These are phyloP conservation scores for Carapus acus DNA, from an alignment of 2,797 vertebrate genomes.

Conservation along the genomic window DNA sequence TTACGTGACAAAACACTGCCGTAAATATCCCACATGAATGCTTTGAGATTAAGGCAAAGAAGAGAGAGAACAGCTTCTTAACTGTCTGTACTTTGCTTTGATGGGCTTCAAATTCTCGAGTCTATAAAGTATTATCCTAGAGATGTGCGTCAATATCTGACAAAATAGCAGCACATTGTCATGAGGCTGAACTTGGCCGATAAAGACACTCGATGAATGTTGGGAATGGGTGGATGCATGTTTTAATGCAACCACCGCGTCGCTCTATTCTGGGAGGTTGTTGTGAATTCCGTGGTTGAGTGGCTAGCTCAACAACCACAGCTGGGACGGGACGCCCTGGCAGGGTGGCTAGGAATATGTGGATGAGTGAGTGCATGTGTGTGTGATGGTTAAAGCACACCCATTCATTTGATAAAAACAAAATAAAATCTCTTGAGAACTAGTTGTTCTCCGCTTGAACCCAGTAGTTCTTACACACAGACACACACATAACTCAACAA, in stretches of 20 bases:
- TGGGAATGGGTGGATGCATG: slow-evolving; percentile 64
- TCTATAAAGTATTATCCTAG: slow-evolving; percentile 42
- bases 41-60: slow-evolving; percentile 29
- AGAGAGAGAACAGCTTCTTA: slow-evolving; percentile 28
- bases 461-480: slow-evolving; percentile 38
- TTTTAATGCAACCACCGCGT: slow-evolving; percentile 55
- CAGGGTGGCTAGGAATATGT: slow-evolving; percentile 54
- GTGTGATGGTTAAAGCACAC: slow-evolving; percentile 54
- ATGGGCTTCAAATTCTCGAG: slow-evolving; percentile 36
- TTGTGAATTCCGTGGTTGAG: slow-evolving; percentile 70
- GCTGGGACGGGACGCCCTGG: slow-evolving; percentile 52
- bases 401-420: slow-evolving; percentile 62
- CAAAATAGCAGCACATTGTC: slow-evolving; percentile 45
- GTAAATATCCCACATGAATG: slow-evolving; percentile 69
- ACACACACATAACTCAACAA: no score
- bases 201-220: slow-evolving; percentile 58
- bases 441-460: slow-evolving; percentile 47
- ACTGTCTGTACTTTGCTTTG: slow-evolving; percentile 38
- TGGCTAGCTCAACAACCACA: slow-evolving; percentile 60
- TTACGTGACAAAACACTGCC: slow-evolving; percentile 66
- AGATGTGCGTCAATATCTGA: slow-evolving; percentile 28
- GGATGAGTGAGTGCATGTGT: slow-evolving; percentile 33
- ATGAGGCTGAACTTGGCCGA: slow-evolving; percentile 44
- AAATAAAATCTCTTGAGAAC: slow-evolving; percentile 62
- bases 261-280: slow-evolving; percentile 69